Evolutionary conservation across 2,113 vertebrate species (phyloP), one percentile per base, ranked within the genome.

Genomic region (Spea multiplicata): DNA sequence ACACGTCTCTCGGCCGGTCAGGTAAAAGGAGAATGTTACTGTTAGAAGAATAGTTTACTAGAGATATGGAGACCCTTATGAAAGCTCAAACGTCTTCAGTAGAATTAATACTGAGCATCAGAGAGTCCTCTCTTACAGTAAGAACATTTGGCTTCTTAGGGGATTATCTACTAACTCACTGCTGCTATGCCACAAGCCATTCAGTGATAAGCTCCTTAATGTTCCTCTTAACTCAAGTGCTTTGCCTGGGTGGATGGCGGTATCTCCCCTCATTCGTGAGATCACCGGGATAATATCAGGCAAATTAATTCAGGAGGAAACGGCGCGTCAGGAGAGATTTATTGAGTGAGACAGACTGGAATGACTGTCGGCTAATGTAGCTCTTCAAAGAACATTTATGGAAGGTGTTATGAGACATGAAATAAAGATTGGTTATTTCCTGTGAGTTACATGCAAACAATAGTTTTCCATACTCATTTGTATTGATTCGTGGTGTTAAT

Each of bases 171-270:
- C 30, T 48, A 62, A 64, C 55, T 57, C 74, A 44, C 46, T 9
- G 8, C 6, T 5, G 44, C 44, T 8, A 50, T 66, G 13, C 49
- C 59, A 53, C 14, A 50, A 53, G 5, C 47, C 44, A 55, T 83
- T 83, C 73, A 72, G 74, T 70, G 68, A 78, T 16, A 84, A 71
- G 1, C 30, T 78, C 52, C 30, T 85, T 74, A 77, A 50, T 64
- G 13, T 46, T 10, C 5, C 45, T 69, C 61, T 78, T 9, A n/a
- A n/a, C 0, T 0, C 66, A 70, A 85, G 74, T 78, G 30, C 66
- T 82, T 81, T 61, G 75, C 75, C 14, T 76, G 4, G 12, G 66
- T 48, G n/a, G 75, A 14, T 66, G 47, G 8, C 16, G 3, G 44
- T 61, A 7, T 44, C 72, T 64, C 13, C 14, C 46, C 14, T 16